These are phyloP conservation scores for Sinelater perroti DNA, from an alignment of 2,888 invertebrate genomes.

Conservation along the genomic window DNA sequence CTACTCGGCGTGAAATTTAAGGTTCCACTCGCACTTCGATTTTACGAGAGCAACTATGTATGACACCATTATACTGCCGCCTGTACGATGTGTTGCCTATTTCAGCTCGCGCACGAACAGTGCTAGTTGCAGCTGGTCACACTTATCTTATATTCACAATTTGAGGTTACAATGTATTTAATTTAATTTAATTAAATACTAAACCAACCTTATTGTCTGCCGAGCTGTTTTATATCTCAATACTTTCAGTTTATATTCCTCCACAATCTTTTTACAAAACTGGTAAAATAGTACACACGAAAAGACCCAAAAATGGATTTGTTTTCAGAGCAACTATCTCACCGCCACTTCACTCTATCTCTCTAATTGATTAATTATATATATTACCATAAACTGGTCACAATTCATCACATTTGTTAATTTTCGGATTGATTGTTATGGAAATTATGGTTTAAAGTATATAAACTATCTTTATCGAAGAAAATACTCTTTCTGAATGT, in stretches of 20 bases:
- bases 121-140: neutral
- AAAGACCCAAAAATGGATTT: conserved; percentile 6
- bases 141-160: conserved; percentile 1
- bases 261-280: neutral
- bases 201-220: conserved; percentile 1
- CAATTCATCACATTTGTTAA: no score
- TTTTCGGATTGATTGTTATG: no score
- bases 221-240: conserved; percentile 4
- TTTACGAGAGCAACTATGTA: no score
- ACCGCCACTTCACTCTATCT: conserved; percentile 3
- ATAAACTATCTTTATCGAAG: no score
- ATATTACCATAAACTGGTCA: no score
- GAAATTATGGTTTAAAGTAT: no score
- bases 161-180: conserved; percentile 1
- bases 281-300: conserved; percentile 3
- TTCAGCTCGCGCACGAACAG: neutral
- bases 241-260: neutral
- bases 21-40: no score
- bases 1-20: no score
- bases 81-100: conserved; percentile 7
- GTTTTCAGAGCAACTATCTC: conserved; percentile 2
- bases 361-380: no score
- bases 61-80: neutral
- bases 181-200: conserved; percentile 1
- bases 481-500: no score